Base-by-base conservation (phyloP, 2,113 vertebrate species). In the Tonatia bakeri region DNA sequence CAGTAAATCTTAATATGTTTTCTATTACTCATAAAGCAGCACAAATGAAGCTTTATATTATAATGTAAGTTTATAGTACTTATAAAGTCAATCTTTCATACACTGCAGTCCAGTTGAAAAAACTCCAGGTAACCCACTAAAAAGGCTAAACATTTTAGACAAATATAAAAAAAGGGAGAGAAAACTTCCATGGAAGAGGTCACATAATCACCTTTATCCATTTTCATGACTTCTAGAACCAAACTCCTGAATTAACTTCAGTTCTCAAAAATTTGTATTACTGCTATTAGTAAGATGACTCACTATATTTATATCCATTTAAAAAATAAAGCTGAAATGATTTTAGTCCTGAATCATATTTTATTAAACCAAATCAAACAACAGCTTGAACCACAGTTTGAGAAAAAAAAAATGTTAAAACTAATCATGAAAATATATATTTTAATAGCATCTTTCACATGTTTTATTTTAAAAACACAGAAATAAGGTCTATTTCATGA, bases 331-430 rank as follows among this genome's bases (percentile, higher is more conserved):
- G 5, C 17, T 79, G 33, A 95, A 94, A 76, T 83, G 77, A 83
- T 50, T 84, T 90, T 83, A 61, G 43, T 12, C 14, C 43, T 87
- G 36, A 92, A 87, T 72, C 4, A 93, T 73, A 64, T 22, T 92
- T 96, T 47, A 91, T 95, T 54, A 81, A 93, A 84, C 38, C 65
- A 90, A 82, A 77, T 95, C 90, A 97, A 76, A 59, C 77, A 65
- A 87, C 52, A 65, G 15, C 20, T 95, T 85, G 26, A 52, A 82
- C 31, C 15, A 92, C 40, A 89, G 83, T 93, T 95, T 87, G 7
- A 91, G 20, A 93, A 77, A 56, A 93, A 93, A 75, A 45, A 82
- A 54, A 36, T 91, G 67, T 75, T 72, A 61, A 70, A 82, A 69
- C 13, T 56, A 79, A 65, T 91, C 76, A 75, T 94, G 54, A 56